Percentiles rank a stretch among this genome's conserved stretches.
phyloP scores from a whole-genome alignment of 2,888 invertebrate genomes.

The Ethmia dodecea region DNA sequence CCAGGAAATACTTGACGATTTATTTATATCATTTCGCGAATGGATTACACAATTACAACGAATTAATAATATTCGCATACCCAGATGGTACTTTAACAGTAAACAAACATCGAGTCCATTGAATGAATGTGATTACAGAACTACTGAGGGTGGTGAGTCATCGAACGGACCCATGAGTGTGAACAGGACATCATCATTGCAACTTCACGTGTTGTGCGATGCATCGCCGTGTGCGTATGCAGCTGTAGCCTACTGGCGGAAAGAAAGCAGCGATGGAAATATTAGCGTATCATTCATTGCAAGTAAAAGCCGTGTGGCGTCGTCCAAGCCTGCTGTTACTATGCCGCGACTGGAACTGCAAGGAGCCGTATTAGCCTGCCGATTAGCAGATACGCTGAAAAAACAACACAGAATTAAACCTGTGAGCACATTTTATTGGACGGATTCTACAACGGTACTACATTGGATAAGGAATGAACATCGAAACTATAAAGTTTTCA shows the following conservation, averaged over 20 bases:
- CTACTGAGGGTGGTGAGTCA: no score
- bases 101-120: no score
- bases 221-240: constrained; percentile 1
- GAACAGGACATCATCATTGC: no score
- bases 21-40: constrained; percentile 6
- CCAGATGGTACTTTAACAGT: neutral
- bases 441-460: constrained; percentile 12
- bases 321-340: neutral
- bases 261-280: constrained; percentile 4
- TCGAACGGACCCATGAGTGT: no score
- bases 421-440: constrained; percentile 6
- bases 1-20: constrained; percentile 6
- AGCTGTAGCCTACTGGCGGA: constrained; percentile 13
- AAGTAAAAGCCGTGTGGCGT: neutral
- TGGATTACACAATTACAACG: constrained; percentile 6
- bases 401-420: constrained; percentile 7
- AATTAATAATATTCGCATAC: constrained; percentile 3
- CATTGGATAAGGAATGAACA: constrained; percentile 11
- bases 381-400: constrained; percentile 13
- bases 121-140: no score
- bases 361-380: constrained; percentile 15
- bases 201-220: no score
- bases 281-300: neutral
- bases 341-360: constrained; percentile 17
- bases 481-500: constrained; percentile 15